These are phyloP conservation scores for Phrynocephalus versicolor DNA, from an alignment of 2,113 vertebrate species.

Conservation along the genomic window DNA sequence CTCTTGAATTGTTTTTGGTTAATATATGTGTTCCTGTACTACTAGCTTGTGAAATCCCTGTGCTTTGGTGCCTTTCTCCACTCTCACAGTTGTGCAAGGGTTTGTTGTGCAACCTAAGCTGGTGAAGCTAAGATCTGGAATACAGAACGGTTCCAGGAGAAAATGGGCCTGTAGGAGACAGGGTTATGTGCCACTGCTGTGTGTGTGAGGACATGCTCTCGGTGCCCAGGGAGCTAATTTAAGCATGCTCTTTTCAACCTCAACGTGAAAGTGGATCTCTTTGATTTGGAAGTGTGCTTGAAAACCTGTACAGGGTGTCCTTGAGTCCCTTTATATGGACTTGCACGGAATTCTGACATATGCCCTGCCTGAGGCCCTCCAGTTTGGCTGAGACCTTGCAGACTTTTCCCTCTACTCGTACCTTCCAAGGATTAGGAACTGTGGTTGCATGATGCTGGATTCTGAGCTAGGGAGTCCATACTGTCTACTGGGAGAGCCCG, in stretches of 20 bases:
- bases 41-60: neutral
- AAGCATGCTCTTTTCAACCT: slow-evolving; percentile 11
- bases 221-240: slow-evolving; percentile 17
- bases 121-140: neutral
- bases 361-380: neutral
- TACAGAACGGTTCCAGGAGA: neutral
- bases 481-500: neutral
- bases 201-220: neutral
- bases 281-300: slow-evolving; percentile 1
- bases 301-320: neutral
- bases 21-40: neutral
- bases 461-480: too few relatives aligned
- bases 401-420: neutral
- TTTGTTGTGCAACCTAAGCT: neutral
- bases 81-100: neutral
- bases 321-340: neutral
- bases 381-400: neutral
- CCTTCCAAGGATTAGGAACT: neutral
- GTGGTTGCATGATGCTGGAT: neutral
- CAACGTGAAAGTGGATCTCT: slow-evolving; percentile 2
- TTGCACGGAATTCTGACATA: slow-evolving; percentile 1
- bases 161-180: neutral
- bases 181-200: neutral
- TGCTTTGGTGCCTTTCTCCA: neutral
- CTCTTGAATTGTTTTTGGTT: neutral